phyloP scores from a whole-genome alignment of 2,888 invertebrate species.

The Trypoxylon attenuatum region DNA sequence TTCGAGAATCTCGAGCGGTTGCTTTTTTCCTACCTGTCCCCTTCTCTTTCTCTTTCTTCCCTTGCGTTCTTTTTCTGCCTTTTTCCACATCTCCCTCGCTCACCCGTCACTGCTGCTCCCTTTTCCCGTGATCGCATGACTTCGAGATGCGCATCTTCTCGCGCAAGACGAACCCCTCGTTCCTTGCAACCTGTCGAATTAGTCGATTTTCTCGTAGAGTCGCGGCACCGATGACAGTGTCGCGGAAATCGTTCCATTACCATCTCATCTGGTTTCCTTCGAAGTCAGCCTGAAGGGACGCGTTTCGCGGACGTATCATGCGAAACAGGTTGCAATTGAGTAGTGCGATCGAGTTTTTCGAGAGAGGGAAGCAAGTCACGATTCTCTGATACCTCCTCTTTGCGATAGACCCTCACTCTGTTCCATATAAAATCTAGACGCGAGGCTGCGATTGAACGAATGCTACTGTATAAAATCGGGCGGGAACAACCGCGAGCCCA shows the following conservation, averaged over 20 bases:
- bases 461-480: too few species aligned
- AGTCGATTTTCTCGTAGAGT: conserved; percentile 40
- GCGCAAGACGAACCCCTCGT: conserved; percentile 13
- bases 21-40: conserved; percentile 23
- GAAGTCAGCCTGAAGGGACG: neutral
- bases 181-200: conserved; percentile 38
- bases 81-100: neutral
- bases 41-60: neutral
- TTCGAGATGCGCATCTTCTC: conserved; percentile 3
- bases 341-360: too few species aligned
- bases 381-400: too few species aligned
- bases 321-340: conserved; percentile 21
- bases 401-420: too few species aligned
- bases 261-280: conserved; percentile 26
- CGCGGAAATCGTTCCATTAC: conserved; percentile 45
- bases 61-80: conserved; percentile 10
- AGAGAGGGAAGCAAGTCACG: too few species aligned
- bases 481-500: too few species aligned
- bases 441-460: too few species aligned
- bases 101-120: neutral
- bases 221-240: conserved; percentile 20
- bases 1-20: conserved; percentile 38
- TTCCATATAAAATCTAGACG: too few species aligned
- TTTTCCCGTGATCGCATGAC: conserved; percentile 5
- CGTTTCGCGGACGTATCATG: conserved; percentile 2